Evolutionary conservation across 2,888 invertebrate genomes (phyloP).

Genomic region (Eilema sororculum): DNA sequence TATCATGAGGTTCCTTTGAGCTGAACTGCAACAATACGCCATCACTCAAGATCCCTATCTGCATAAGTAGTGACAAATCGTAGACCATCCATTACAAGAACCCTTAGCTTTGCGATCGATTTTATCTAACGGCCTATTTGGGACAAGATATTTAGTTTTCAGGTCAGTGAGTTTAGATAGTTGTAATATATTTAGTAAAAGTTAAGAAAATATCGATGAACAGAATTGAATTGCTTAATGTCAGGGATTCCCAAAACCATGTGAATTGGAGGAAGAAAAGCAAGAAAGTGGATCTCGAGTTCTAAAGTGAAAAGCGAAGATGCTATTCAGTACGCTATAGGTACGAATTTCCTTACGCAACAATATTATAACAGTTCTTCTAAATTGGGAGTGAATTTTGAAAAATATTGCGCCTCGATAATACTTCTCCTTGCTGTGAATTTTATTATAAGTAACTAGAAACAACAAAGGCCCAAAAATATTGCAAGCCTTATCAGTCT

Average conservation of each 20-base stretch:
- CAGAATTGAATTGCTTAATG: background rate
- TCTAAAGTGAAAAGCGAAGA: too few species aligned
- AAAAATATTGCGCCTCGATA: background rate
- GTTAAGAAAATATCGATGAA: background rate
- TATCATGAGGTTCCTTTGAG: constrained; percentile 28
- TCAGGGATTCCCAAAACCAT: too few species aligned
- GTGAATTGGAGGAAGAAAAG: too few species aligned
- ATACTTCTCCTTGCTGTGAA: background rate
- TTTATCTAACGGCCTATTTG: constrained; percentile 6
- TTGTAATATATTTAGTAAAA: too few species aligned
- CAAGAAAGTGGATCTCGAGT: too few species aligned
- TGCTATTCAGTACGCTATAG: too few species aligned
- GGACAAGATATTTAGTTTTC: constrained; percentile 9
- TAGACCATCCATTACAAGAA: constrained; percentile 26
- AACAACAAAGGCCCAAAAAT: constrained; percentile 3
- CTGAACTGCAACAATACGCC: constrained; percentile 25
- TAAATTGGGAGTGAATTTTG: background rate
- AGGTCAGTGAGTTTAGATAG: background rate
- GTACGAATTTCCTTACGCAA: too few species aligned
- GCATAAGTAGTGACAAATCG: constrained; percentile 32
- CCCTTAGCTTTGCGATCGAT: constrained; percentile 15
- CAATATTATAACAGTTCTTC: background rate
- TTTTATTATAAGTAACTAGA: background rate
- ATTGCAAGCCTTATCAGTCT: background rate
- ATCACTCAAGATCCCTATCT: constrained; percentile 29